Percentiles rank a stretch among this genome's conserved stretches.
phyloP scores from a whole-genome alignment of 1,140 invertebrate species.

The Drosophila ficusphila region DNA sequence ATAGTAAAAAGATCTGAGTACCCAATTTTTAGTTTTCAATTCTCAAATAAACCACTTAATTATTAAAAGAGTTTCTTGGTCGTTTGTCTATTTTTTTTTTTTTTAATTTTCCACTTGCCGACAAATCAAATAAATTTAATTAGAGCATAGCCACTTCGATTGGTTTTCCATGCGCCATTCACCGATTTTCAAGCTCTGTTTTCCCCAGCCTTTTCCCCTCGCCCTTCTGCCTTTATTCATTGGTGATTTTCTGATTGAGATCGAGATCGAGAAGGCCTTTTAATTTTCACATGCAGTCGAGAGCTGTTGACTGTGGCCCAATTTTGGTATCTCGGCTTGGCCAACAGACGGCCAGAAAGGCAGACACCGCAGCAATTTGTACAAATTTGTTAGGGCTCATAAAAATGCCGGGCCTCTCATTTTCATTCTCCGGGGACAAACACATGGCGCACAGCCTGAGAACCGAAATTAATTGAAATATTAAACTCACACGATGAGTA shows the following conservation, averaged over 20 bases:
- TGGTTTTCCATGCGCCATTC: conserved; percentile 37
- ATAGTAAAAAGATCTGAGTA: no score
- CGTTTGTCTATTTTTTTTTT: not conserved
- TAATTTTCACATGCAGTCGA: conserved; percentile 32
- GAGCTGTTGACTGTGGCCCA: conserved; percentile 36
- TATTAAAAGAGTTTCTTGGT: no score
- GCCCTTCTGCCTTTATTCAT: not conserved
- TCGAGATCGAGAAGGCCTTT: conserved; percentile 12
- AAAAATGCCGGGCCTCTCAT: conserved; percentile 58
- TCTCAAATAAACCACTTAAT: no score
- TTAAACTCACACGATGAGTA: conserved; percentile 45
- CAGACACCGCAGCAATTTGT: conserved; percentile 67
- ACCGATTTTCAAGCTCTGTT: conserved; percentile 21
- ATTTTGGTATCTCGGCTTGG: conserved; percentile 59
- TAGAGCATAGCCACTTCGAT: conserved; percentile 48
- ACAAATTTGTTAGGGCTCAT: conserved; percentile 76
- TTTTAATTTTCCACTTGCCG: conserved; percentile 20
- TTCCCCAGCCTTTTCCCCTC: not conserved
- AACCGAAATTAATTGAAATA: conserved; percentile 61
- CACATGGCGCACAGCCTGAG: conserved; percentile 63
- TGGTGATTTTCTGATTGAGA: conserved; percentile 37
- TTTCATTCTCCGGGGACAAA: conserved; percentile 23
- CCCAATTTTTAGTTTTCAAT: not conserved
- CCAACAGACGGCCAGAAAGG: conserved; percentile 24
- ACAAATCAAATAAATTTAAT: conserved; percentile 28